Conservation (phyloP, 2,797 vertebrate species). For the Spondyliosoma cantharus region DNA sequence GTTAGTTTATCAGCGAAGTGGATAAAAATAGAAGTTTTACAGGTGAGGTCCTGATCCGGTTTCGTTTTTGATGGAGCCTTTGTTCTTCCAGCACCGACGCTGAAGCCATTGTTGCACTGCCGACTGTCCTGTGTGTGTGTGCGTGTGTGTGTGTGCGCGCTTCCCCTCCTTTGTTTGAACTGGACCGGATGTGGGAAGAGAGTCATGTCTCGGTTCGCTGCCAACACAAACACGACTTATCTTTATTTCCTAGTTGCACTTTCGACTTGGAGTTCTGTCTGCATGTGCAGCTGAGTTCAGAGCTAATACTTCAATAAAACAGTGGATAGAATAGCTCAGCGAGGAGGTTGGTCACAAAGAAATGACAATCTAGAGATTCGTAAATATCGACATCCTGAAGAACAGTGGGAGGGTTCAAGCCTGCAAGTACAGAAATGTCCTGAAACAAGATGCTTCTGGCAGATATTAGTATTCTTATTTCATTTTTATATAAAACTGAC, state of each 20-base stretch:
- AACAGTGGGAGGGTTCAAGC: background rate
- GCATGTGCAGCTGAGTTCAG: background rate
- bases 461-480: too few relatives aligned
- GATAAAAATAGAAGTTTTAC: too few relatives aligned
- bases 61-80: too few relatives aligned
- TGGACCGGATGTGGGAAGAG: background rate
- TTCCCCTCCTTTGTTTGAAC: background rate
- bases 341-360: too few relatives aligned
- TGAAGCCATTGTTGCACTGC: too few relatives aligned
- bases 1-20: too few relatives aligned
- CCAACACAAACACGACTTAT: constrained; percentile 16
- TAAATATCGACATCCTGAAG: background rate
- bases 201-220: background rate
- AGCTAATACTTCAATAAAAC: background rate
- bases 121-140: too few relatives aligned
- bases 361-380: too few relatives aligned
- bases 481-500: too few relatives aligned
- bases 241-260: constrained; percentile 3
- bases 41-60: too few relatives aligned
- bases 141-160: background rate
- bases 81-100: too few relatives aligned
- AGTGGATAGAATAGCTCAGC: background rate
- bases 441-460: too few relatives aligned
- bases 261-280: background rate
- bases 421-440: background rate